These are phyloP conservation scores for Diacarnus erythraeanus DNA, from an alignment of 37 sponge, comb jelly and placozoan genomes.

Conservation along the genomic window DNA sequence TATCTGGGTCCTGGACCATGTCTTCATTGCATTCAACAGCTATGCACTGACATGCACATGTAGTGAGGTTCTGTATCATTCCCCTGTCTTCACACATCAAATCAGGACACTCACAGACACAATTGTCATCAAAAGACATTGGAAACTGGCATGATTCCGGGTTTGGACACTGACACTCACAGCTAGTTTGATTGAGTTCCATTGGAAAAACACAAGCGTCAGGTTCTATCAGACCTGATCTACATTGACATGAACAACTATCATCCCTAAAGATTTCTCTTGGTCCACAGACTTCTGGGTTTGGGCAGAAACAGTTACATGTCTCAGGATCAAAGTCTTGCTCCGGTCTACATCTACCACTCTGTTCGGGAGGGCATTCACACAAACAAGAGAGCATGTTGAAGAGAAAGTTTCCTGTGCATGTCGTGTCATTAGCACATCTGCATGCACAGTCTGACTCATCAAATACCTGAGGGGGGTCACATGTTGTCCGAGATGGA, in stretches of 20 bases:
- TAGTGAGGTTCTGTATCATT: constrained; percentile 25
- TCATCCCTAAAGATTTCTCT: constrained; percentile 16
- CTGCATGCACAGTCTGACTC: constrained; percentile 25
- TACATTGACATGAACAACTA: constrained; percentile 38
- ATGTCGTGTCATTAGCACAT: constrained; percentile 6
- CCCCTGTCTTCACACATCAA: constrained; percentile 13
- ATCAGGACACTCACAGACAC: constrained; percentile 43
- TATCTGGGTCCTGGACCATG: constrained; percentile 32
- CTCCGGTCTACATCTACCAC: constrained; percentile 2
- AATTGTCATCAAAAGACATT: constrained; percentile 10
- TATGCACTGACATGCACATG: constrained; percentile 28
- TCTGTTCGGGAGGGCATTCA: neutral
- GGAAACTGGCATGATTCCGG: neutral
- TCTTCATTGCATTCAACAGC: neutral
- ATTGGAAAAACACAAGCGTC: neutral
- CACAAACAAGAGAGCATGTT: neutral
- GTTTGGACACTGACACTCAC: constrained; percentile 33
- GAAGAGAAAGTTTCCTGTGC: neutral
- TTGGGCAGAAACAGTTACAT: constrained; percentile 41
- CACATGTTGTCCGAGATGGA: constrained; percentile 15
- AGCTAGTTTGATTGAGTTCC: constrained; percentile 4
- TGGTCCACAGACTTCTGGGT: neutral
- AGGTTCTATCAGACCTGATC: neutral
- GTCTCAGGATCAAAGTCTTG: constrained; percentile 5
- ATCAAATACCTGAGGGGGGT: constrained; percentile 17